Conservation (phyloP, 2,113 vertebrate species). For the Tragelaphus strepsiceros region DNA sequence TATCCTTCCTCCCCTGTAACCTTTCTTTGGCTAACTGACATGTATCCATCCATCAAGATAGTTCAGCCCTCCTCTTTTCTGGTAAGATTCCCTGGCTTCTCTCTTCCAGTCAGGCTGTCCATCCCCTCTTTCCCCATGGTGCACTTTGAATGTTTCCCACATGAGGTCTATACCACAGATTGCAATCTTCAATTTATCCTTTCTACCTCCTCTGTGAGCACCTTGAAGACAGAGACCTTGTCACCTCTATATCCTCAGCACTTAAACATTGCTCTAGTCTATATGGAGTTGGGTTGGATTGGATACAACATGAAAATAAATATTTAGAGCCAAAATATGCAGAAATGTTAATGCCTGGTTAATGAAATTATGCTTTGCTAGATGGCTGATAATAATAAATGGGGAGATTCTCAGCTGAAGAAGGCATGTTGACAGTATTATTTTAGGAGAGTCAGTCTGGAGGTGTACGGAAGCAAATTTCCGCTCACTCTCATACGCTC, state of each 20-base stretch:
- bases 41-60: background rate
- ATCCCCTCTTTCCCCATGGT: background rate
- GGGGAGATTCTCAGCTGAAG: constrained; percentile 43
- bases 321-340: constrained; percentile 25
- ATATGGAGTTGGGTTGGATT: background rate
- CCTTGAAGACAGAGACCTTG: constrained; percentile 12
- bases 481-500: background rate
- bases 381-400: constrained; percentile 23
- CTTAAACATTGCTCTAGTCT: background rate
- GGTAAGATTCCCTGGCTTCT: background rate
- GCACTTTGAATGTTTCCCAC: background rate
- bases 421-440: constrained; percentile 30
- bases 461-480: constrained; percentile 33
- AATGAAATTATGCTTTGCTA: constrained; percentile 28
- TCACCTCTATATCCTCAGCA: background rate
- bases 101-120: background rate
- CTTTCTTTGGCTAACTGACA: background rate
- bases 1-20: background rate
- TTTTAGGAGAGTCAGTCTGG: constrained; percentile 49
- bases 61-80: background rate
- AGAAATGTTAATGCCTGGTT: background rate
- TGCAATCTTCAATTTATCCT: background rate
- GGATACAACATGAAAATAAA: constrained; percentile 32
- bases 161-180: background rate
- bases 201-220: background rate